These are phyloP conservation scores for Staurois parvus DNA, from an alignment of 2,797 vertebrate genomes.

Conservation along the genomic window DNA sequence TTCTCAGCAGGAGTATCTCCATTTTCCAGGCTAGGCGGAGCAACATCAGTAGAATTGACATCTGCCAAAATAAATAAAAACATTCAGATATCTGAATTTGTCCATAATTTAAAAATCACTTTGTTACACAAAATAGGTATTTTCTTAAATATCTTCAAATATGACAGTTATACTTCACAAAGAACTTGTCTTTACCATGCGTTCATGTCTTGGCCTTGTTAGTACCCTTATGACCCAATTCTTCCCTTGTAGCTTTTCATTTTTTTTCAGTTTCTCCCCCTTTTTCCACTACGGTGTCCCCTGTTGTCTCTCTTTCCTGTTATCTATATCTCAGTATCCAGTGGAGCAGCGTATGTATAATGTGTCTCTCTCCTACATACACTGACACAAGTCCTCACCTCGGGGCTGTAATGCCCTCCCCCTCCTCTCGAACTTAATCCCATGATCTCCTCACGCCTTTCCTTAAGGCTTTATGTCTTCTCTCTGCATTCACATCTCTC, in stretches of 20 bases:
- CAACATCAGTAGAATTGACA: slow-evolving; percentile 50
- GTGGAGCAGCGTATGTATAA: slow-evolving; percentile 58
- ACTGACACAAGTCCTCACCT: slow-evolving; percentile 57
- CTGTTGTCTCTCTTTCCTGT: slow-evolving; percentile 58
- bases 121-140: background rate
- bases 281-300: slow-evolving; percentile 38
- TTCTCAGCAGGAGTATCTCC: slow-evolving; percentile 54
- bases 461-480: slow-evolving; percentile 53
- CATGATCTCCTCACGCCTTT: slow-evolving; percentile 60
- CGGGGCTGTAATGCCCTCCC: slow-evolving; percentile 51
- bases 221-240: slow-evolving; percentile 32
- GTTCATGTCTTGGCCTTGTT: background rate
- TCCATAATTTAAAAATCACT: background rate
- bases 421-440: slow-evolving; percentile 55
- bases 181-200: background rate
- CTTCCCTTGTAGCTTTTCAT: background rate
- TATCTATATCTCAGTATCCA: slow-evolving; percentile 58
- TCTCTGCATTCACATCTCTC: slow-evolving; percentile 31
- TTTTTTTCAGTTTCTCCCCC: slow-evolving; percentile 13
- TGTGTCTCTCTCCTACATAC: slow-evolving; percentile 47
- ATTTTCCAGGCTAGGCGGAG: slow-evolving; percentile 55
- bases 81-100: background rate
- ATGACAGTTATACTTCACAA: background rate
- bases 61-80: slow-evolving; percentile 14
- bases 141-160: background rate